These are phyloP conservation scores for Tricholaema leucomelas DNA, from an alignment of 2,113 vertebrate species.

Conservation along the genomic window DNA sequence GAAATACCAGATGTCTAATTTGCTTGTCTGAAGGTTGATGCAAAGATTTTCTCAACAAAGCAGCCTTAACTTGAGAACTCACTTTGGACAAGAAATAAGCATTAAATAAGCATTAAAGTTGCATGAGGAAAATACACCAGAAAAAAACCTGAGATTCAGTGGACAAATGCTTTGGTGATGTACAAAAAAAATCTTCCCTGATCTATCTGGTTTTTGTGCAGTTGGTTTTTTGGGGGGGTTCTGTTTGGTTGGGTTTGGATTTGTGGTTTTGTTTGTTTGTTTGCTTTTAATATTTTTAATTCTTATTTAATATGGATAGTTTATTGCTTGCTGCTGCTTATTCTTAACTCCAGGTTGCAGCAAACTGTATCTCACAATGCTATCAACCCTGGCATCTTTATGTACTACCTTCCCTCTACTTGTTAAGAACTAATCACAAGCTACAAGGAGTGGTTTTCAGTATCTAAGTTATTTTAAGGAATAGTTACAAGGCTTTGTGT, in stretches of 20 bases:
- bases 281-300: not conserved
- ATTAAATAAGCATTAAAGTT: not conserved
- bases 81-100: not conserved
- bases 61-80: not conserved
- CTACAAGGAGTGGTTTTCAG: not conserved
- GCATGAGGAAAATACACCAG: not conserved
- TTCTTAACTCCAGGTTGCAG: not conserved
- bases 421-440: not conserved
- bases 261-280: too few species aligned
- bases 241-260: too few species aligned
- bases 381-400: not conserved
- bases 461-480: not conserved
- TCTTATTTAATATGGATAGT: not conserved
- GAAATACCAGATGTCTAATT: not conserved
- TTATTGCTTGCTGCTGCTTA: not conserved
- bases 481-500: not conserved
- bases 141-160: not conserved
- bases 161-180: not conserved
- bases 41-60: constrained; percentile 6
- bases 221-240: not conserved
- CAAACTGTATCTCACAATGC: not conserved
- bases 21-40: not conserved
- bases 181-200: not conserved
- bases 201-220: not conserved
- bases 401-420: too few species aligned